phyloP scores from a whole-genome alignment of 2,797 vertebrate genomes.

The Numenius phaeopus region DNA sequence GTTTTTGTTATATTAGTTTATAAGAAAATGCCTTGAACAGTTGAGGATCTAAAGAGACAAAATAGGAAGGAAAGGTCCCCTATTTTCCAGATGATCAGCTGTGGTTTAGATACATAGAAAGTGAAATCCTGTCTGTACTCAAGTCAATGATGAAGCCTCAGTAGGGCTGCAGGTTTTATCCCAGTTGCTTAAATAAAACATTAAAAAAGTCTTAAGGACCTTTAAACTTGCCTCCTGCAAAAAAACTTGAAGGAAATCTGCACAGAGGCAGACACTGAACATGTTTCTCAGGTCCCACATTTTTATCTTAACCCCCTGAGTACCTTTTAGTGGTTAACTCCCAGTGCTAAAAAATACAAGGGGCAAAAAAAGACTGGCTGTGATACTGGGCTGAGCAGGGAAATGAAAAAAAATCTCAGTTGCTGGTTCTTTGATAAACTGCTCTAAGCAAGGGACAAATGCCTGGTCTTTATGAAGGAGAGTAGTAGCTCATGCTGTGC shows the following conservation, averaged over 20 bases:
- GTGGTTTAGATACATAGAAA: background rate
- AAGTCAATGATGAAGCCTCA: background rate
- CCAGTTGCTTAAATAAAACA: background rate
- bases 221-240: background rate
- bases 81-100: background rate
- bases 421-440: background rate
- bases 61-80: background rate
- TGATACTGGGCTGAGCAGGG: background rate
- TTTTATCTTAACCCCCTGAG: background rate
- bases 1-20: background rate
- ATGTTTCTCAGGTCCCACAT: background rate
- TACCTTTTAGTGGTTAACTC: background rate
- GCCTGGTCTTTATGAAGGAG: background rate
- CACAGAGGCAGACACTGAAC: background rate
- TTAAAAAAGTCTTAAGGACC: background rate
- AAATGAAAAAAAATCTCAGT: background rate
- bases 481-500: background rate
- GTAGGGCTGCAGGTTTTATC: background rate
- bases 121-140: background rate
- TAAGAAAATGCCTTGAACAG: background rate
- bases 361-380: background rate
- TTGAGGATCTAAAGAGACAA: background rate
- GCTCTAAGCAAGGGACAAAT: background rate
- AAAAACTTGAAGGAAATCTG: background rate
- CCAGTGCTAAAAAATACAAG: background rate